phyloP scores from a whole-genome alignment of 2,888 invertebrate genomes.

The Agonum fuliginosum region DNA sequence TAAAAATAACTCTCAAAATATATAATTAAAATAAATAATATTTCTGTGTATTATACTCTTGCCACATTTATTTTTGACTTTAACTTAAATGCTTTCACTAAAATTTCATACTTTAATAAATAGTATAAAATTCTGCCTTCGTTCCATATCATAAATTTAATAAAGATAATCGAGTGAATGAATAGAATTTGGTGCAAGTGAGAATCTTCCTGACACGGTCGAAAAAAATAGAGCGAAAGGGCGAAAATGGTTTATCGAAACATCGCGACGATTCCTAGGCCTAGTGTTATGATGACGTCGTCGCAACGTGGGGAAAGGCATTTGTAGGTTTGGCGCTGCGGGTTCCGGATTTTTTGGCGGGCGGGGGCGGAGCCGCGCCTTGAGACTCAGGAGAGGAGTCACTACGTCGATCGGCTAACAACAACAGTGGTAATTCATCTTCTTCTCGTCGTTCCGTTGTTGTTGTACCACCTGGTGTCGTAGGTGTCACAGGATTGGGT shows the following conservation, averaged over 20 bases:
- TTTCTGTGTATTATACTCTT: neutral
- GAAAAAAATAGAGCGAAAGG: conserved; percentile 36
- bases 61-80: no score
- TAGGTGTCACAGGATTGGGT: neutral
- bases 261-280: conserved; percentile 47
- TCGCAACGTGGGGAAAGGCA: conserved; percentile 58
- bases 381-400: conserved; percentile 53
- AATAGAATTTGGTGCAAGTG: conserved; percentile 7
- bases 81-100: neutral
- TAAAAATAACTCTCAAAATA: neutral
- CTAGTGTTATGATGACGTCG: conserved; percentile 56
- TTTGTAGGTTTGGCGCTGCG: conserved; percentile 49
- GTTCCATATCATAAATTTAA: neutral
- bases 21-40: neutral
- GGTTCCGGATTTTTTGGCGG: conserved; percentile 34
- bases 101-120: neutral
- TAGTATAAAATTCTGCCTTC: neutral
- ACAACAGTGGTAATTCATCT: conserved; percentile 41
- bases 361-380: conserved; percentile 45
- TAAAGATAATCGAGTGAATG: neutral
- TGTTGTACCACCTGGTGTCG: neutral
- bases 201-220: conserved; percentile 11
- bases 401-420: conserved; percentile 39
- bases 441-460: conserved; percentile 7
- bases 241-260: conserved; percentile 27